phyloP scores from a whole-genome alignment of 2,797 vertebrate genomes.

The Manis javanica region DNA sequence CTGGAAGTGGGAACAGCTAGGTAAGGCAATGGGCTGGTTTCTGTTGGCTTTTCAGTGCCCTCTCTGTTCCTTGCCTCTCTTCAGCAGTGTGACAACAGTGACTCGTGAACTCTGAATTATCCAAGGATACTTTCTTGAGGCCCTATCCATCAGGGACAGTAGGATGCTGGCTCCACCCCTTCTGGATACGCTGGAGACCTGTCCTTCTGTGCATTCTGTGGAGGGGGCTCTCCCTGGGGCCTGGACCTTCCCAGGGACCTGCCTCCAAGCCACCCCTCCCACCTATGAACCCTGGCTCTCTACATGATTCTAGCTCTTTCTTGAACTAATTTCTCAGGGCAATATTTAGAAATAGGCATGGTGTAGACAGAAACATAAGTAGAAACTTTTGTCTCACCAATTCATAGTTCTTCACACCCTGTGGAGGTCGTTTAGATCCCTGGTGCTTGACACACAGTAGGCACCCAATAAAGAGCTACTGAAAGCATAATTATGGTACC shows the following conservation, averaged over 20 bases:
- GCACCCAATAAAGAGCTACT: not conserved
- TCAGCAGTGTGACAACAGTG: conserved; percentile 5
- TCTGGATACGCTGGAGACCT: not conserved
- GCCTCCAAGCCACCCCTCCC: not conserved
- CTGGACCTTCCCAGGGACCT: not conserved
- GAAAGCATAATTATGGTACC: not conserved
- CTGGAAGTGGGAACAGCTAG: not conserved
- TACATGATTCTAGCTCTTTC: not conserved
- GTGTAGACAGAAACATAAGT: not conserved
- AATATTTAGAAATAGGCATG: not conserved
- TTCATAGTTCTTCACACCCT: not conserved
- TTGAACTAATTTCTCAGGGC: not conserved
- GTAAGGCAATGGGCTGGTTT: not conserved
- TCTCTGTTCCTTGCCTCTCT: not conserved
- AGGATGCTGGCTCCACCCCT: not conserved
- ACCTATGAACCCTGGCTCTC: not conserved
- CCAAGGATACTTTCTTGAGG: not conserved
- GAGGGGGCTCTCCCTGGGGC: not conserved
- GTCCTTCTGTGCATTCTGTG: not conserved
- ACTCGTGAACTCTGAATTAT: not conserved
- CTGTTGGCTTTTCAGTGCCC: not conserved
- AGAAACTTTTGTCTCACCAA: not conserved
- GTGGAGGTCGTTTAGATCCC: not conserved
- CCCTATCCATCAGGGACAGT: not conserved
- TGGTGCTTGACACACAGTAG: not conserved